Conservation (phyloP, 2,797 vertebrate genomes). For the Morelia viridis region DNA sequence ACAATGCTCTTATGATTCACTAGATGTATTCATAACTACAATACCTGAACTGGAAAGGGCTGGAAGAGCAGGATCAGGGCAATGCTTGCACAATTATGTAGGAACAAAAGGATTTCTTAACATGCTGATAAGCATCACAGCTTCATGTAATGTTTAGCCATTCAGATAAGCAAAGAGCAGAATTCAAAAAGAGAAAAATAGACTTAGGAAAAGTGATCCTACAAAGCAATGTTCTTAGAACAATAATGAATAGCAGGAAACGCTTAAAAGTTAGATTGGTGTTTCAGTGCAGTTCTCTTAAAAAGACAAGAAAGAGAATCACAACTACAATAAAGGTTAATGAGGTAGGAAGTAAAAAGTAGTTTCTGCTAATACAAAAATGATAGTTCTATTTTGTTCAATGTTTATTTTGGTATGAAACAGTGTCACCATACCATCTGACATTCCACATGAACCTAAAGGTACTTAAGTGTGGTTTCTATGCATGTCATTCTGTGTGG, state of each 20-base stretch:
- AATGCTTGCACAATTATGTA: constrained; percentile 49
- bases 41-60: constrained; percentile 21
- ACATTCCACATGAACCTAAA: not conserved
- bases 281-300: not conserved
- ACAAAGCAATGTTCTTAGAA: constrained; percentile 29
- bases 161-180: constrained; percentile 17
- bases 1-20: constrained; percentile 17
- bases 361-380: not conserved
- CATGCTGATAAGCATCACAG: constrained; percentile 51
- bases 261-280: not conserved
- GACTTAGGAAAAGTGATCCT: not conserved
- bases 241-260: constrained; percentile 26
- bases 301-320: not conserved
- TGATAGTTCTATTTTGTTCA: not conserved
- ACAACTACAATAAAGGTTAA: not conserved
- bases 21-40: constrained; percentile 27
- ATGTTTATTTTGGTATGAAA: not conserved
- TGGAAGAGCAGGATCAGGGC: constrained; percentile 29
- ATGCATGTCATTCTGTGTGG: not conserved
- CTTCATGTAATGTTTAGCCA: constrained; percentile 20
- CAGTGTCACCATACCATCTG: not conserved
- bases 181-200: not conserved
- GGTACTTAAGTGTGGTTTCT: not conserved
- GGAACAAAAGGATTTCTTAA: constrained; percentile 47
- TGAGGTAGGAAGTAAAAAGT: not conserved